A percentile compares a stretch with the other conserved stretches of the same genome.
Conservation (phyloP, 2,888 invertebrate species). For the Acronicta aceris region DNA sequence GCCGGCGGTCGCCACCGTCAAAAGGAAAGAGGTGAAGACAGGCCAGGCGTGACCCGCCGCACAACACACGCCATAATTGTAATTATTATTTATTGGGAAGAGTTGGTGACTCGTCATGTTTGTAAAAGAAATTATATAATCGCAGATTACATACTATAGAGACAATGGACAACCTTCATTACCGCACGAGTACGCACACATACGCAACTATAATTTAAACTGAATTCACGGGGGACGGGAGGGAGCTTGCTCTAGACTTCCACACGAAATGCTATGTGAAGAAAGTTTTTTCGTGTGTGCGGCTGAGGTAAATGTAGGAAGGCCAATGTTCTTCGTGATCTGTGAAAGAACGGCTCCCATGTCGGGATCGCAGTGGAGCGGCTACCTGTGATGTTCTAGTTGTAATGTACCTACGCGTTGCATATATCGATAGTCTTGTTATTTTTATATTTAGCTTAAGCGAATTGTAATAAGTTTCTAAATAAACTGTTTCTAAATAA, state of each 20-base stretch:
- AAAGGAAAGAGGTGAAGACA: constrained; percentile 55
- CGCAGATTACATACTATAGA: constrained; percentile 8
- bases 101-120: constrained; percentile 36
- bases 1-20: constrained; percentile 49
- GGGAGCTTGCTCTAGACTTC: too few relatives aligned
- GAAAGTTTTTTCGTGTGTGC: not conserved
- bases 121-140: constrained; percentile 39
- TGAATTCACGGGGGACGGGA: not conserved
- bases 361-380: constrained; percentile 33
- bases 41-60: constrained; percentile 55
- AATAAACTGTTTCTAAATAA: constrained; percentile 85
- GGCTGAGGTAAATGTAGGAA: not conserved
- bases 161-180: constrained; percentile 4
- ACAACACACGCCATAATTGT: constrained; percentile 76
- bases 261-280: not conserved
- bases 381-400: constrained; percentile 75
- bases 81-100: constrained; percentile 77
- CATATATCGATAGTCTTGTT: constrained; percentile 66
- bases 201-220: not conserved
- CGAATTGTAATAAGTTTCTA: constrained; percentile 80
- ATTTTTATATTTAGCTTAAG: constrained; percentile 84
- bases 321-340: constrained; percentile 1
- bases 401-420: constrained; percentile 62
- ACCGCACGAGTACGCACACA: constrained; percentile 3
- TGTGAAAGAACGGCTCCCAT: constrained; percentile 14